phyloP scores from a whole-genome alignment of 2,888 invertebrate species.

The Mythimna impura region DNA sequence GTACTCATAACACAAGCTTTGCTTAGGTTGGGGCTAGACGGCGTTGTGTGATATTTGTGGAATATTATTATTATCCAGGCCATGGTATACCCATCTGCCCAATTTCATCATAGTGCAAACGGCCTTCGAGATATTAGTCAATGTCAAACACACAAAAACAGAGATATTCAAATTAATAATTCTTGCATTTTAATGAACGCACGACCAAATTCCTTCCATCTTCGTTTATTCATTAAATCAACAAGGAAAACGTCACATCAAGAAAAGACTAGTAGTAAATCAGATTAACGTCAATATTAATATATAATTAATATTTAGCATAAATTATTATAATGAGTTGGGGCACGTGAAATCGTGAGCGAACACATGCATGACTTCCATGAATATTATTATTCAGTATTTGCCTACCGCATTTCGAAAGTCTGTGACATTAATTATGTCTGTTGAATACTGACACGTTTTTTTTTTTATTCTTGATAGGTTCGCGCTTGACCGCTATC shows the following conservation, averaged over 20 bases:
- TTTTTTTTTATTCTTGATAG: too few relatives aligned
- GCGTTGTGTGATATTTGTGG: too few relatives aligned
- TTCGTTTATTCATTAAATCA: constrained; percentile 8
- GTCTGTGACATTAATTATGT: not conserved
- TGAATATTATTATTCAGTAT: constrained; percentile 1
- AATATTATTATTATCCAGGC: too few relatives aligned
- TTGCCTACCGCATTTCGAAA: not conserved
- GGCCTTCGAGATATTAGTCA: too few relatives aligned
- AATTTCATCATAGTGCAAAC: too few relatives aligned
- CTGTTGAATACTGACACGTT: too few relatives aligned
- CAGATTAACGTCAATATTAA: constrained; percentile 29
- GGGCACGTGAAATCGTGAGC: constrained; percentile 17
- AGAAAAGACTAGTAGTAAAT: constrained; percentile 20
- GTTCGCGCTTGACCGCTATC: too few relatives aligned
- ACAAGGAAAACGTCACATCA: not conserved
- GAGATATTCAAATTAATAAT: too few relatives aligned
- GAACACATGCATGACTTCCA: constrained; percentile 22
- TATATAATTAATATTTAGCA: constrained; percentile 17
- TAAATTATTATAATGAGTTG: constrained; percentile 28
- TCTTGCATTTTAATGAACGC: not conserved
- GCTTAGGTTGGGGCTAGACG: too few relatives aligned
- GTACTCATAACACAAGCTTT: too few relatives aligned
- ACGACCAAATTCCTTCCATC: constrained; percentile 22
- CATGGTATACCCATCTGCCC: too few relatives aligned
- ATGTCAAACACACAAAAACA: too few relatives aligned